A percentile compares a stretch with the other conserved stretches of the same genome.
Conservation (phyloP, 30 jellyfish, hydroid and myxozoan species). For the Turritopsis rubra region DNA sequence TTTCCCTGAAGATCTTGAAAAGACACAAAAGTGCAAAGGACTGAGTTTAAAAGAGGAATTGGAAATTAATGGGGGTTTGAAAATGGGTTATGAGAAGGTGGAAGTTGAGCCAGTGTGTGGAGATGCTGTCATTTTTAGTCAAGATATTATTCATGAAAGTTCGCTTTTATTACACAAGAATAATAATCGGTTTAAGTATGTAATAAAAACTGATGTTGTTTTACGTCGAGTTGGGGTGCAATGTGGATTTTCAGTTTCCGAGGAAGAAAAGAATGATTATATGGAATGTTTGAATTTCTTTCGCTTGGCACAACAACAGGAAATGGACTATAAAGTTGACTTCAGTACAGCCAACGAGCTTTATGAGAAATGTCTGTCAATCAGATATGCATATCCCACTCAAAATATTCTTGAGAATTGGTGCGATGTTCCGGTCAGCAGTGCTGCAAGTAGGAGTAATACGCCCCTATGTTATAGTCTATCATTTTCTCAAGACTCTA, state of each 20-base stretch:
- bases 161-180: slow-evolving; percentile 6
- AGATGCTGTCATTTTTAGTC: slow-evolving; percentile 44
- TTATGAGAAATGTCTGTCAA: slow-evolving; percentile 58
- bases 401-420: not conserved
- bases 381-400: slow-evolving; percentile 51
- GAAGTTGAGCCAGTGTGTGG: slow-evolving; percentile 37
- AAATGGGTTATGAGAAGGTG: slow-evolving; percentile 34
- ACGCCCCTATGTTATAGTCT: not conserved
- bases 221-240: slow-evolving; percentile 24
- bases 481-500: slow-evolving; percentile 4
- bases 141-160: slow-evolving; percentile 47
- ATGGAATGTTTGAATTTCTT: slow-evolving; percentile 37
- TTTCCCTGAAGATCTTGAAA: slow-evolving; percentile 14
- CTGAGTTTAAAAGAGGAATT: slow-evolving; percentile 37
- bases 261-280: slow-evolving; percentile 43
- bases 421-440: not conserved
- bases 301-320: slow-evolving; percentile 43
- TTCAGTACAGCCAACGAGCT: slow-evolving; percentile 22
- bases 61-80: slow-evolving; percentile 38
- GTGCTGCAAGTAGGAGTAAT: not conserved
- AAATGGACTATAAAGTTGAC: slow-evolving; percentile 18
- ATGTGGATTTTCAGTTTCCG: slow-evolving; percentile 41
- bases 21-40: slow-evolving; percentile 18
- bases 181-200: slow-evolving; percentile 13
- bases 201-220: slow-evolving; percentile 41